These are phyloP conservation scores for Achlya flavicornis DNA, from an alignment of 2,888 invertebrate genomes.

Conservation along the genomic window DNA sequence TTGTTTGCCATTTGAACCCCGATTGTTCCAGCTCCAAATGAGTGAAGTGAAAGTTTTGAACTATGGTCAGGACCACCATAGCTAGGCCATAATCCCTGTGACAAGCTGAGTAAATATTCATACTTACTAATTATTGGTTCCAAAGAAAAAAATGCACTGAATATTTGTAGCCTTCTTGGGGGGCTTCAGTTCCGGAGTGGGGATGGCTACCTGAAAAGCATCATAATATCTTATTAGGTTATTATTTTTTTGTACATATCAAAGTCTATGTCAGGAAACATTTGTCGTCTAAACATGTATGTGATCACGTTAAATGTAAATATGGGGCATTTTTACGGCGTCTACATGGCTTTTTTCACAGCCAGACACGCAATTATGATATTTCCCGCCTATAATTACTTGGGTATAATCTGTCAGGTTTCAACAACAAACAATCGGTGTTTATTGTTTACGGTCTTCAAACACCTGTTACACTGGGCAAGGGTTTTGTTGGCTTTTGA, in stretches of 20 bases:
- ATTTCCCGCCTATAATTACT: conserved; percentile 60
- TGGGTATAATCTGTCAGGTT: conserved; percentile 28
- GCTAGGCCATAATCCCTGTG: neutral
- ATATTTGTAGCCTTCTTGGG: conserved; percentile 88
- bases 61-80: neutral
- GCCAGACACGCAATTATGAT: conserved; percentile 37
- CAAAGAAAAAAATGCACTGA: conserved; percentile 97
- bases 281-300: neutral
- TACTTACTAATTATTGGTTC: conserved; percentile 97
- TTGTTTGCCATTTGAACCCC: no score
- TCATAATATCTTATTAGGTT: conserved; percentile 45
- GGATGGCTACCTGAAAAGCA: conserved; percentile 90
- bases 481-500: conserved; percentile 21
- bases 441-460: conserved; percentile 25
- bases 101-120: conserved; percentile 11
- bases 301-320: neutral
- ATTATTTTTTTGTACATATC: conserved; percentile 28
- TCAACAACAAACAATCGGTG: conserved; percentile 31
- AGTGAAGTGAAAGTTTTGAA: neutral
- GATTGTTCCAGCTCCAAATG: neutral
- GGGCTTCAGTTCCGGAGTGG: conserved; percentile 90
- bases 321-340: conserved; percentile 14
- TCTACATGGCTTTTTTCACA: conserved; percentile 33
- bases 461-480: conserved; percentile 13
- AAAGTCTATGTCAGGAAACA: neutral